Percentiles rank a stretch among this genome's conserved stretches.
These are phyloP conservation scores for Varecia variegata DNA, from an alignment of 2,797 vertebrate species.

Conservation along the genomic window DNA sequence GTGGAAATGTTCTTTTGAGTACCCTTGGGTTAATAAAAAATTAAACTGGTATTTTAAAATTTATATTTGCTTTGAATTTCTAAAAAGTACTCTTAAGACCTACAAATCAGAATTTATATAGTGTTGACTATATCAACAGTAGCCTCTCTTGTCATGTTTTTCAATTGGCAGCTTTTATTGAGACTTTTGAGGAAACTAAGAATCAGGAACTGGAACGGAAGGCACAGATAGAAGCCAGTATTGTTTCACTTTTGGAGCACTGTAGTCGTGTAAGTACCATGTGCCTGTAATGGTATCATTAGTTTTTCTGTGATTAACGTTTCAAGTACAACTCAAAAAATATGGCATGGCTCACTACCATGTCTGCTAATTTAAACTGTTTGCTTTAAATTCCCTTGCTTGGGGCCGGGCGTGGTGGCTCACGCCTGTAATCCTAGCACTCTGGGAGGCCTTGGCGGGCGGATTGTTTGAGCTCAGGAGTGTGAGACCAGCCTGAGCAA, in stretches of 20 bases:
- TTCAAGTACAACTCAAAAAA: not conserved
- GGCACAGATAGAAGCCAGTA: slow-evolving; percentile 87
- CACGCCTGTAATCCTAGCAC: no score
- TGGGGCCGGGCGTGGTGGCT: no score
- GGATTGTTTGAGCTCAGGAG: no score
- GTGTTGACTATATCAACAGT: not conserved
- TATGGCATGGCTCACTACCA: not conserved
- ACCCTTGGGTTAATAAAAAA: slow-evolving; percentile 11
- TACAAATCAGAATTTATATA: not conserved
- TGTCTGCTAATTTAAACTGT: not conserved
- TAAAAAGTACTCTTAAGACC: slow-evolving; percentile 30
- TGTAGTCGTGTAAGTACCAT: slow-evolving; percentile 89
- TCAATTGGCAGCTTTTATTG: slow-evolving; percentile 88
- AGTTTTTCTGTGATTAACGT: not conserved
- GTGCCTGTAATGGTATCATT: not conserved
- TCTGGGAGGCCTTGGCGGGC: no score
- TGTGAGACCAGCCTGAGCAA: no score
- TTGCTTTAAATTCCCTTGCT: not conserved
- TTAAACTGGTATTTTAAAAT: slow-evolving; percentile 30
- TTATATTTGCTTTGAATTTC: slow-evolving; percentile 52
- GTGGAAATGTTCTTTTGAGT: not conserved
- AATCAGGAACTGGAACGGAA: slow-evolving; percentile 88
- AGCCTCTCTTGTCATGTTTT: slow-evolving; percentile 58
- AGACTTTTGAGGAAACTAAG: slow-evolving; percentile 89
- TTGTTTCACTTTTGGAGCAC: slow-evolving; percentile 91